These are phyloP conservation scores for Petrocephalus schoutedeni DNA, from an alignment of 2,797 vertebrate genomes.

Conservation along the genomic window DNA sequence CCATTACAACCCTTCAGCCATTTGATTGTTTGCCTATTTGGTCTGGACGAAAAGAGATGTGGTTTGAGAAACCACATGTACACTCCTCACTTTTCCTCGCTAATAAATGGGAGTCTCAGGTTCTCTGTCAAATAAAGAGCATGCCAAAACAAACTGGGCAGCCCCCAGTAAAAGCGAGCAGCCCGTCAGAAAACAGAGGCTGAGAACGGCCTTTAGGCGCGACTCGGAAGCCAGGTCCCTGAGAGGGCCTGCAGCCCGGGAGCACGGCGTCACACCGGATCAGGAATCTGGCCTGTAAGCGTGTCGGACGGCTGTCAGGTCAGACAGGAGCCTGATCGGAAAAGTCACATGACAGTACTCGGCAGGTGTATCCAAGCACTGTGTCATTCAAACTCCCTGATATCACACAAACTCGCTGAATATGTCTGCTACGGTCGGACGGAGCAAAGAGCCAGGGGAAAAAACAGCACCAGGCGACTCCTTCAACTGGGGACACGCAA, in stretches of 20 bases:
- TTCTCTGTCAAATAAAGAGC: not conserved
- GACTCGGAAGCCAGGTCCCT: not conserved
- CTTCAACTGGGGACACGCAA: not conserved
- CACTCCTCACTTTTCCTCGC: not conserved
- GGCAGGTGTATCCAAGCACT: not conserved
- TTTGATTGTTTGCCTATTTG: constrained; percentile 15
- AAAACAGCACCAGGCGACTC: not conserved
- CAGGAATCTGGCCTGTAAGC: not conserved
- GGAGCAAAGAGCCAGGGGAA: not conserved
- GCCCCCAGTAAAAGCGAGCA: not conserved
- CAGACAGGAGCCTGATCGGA: not conserved
- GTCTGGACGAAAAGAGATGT: not conserved
- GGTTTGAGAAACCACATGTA: not conserved
- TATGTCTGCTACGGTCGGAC: not conserved
- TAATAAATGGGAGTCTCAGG: constrained; percentile 19
- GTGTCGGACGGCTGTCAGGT: not conserved
- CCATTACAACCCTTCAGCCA: not conserved
- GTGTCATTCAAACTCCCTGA: not conserved
- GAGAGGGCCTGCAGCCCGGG: not conserved
- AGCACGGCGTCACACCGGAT: not conserved
- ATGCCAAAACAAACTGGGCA: constrained; percentile 9
- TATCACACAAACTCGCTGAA: not conserved
- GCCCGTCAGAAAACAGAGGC: not conserved
- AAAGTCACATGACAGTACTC: not conserved
- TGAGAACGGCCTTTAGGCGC: not conserved